These are phyloP conservation scores for Lamproptera curius DNA, from an alignment of 2,888 invertebrate species.

Conservation along the genomic window DNA sequence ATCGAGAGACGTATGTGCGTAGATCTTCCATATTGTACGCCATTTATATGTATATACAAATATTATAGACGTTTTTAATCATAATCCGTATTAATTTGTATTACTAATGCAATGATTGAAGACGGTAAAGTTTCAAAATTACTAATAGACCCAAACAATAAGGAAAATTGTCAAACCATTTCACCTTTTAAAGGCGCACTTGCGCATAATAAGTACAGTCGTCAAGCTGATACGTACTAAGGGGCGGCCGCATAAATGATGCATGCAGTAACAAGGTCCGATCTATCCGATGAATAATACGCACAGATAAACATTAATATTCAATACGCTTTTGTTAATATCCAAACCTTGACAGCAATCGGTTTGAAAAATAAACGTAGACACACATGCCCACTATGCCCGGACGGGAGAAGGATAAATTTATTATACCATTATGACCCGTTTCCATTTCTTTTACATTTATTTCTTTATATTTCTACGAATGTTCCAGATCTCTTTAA, in stretches of 20 bases:
- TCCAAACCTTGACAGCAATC: constrained; percentile 58
- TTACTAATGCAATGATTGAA: no score
- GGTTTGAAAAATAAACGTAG: constrained; percentile 37
- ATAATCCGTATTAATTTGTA: no score
- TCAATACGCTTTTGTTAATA: constrained; percentile 44
- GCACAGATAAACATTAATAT: constrained; percentile 26
- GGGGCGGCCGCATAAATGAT: constrained; percentile 25
- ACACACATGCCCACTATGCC: constrained; percentile 8
- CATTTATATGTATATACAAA: no score
- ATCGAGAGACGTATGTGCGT: no score
- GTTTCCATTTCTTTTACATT: constrained; percentile 41
- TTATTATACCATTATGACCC: constrained; percentile 47
- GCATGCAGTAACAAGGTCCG: constrained; percentile 25
- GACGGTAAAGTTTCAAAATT: no score
- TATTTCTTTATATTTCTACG: constrained; percentile 20
- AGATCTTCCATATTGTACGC: no score
- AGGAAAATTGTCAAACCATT: no score
- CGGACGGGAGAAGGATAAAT: constrained; percentile 38
- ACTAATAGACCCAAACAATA: no score
- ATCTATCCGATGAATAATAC: constrained; percentile 29
- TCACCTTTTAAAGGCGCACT: no score
- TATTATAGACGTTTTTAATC: no score
- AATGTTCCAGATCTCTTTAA: constrained; percentile 32
- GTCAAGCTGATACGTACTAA: no score
- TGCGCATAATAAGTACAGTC: no score